Conservation (phyloP, 2,888 invertebrate genomes). For the Aleiodes alternator region DNA sequence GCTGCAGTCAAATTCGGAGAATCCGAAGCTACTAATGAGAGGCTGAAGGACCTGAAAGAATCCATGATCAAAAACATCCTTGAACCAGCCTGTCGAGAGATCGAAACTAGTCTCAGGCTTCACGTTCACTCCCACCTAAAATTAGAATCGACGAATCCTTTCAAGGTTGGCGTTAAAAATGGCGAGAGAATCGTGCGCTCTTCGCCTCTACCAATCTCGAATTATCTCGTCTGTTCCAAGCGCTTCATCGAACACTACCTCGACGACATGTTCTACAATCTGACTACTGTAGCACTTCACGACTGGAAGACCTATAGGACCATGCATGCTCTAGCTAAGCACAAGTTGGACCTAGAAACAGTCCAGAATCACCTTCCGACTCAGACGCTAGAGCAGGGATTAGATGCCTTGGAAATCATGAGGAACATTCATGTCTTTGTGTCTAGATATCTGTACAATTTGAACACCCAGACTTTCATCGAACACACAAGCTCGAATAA, state of each 20-base stretch:
- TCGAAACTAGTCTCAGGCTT: conserved; percentile 94
- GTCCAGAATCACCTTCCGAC: conserved; percentile 96
- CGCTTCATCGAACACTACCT: conserved; percentile 90
- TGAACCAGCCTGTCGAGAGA: conserved; percentile 86
- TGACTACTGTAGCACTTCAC: conserved; percentile 97
- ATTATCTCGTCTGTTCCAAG: conserved; percentile 65
- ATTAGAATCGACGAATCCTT: conserved; percentile 84
- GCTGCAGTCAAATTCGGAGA: conserved; percentile 62
- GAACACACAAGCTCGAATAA: conserved; percentile 94
- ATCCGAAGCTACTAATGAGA: conserved; percentile 55
- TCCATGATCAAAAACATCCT: conserved; percentile 79
- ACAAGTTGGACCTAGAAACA: conserved; percentile 87
- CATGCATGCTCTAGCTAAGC: conserved; percentile 94
- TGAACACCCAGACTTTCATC: conserved; percentile 97
- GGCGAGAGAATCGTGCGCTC: conserved; percentile 78
- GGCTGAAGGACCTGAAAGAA: conserved; percentile 63
- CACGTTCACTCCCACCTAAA: conserved; percentile 95
- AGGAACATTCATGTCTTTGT: conserved; percentile 97
- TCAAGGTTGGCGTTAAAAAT: conserved; percentile 79
- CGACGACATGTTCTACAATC: conserved; percentile 96
- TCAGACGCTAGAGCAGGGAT: conserved; percentile 96
- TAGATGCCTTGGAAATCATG: conserved; percentile 98
- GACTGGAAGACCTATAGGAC: conserved; percentile 98
- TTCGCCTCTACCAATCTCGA: conserved; percentile 61
- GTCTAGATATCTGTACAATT: conserved; percentile 93